phyloP scores from a whole-genome alignment of 2,888 invertebrate genomes.

The Synanthedon myopaeformis region DNA sequence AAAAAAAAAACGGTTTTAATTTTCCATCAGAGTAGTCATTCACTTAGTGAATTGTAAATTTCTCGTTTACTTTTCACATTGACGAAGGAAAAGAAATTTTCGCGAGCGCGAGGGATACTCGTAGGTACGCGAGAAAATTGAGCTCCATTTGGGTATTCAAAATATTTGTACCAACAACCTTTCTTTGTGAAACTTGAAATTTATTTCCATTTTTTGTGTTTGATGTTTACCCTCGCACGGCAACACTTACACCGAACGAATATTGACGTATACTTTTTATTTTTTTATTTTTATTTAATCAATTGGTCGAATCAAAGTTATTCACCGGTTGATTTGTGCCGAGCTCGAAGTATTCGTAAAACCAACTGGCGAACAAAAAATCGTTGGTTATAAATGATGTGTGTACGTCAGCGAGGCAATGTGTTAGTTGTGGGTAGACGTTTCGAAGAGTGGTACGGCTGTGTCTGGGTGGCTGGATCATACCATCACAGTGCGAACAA shows the following conservation, averaged over 20 bases:
- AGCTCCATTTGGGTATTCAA: constrained; percentile 30
- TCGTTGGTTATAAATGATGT: constrained; percentile 41
- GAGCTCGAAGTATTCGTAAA: constrained; percentile 21
- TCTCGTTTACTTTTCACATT: constrained; percentile 31
- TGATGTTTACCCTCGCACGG: background rate
- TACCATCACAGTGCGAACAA: constrained; percentile 21
- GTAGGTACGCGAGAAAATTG: constrained; percentile 40
- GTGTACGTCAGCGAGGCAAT: constrained; percentile 38
- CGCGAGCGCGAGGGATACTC: constrained; percentile 22
- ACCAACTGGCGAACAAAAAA: constrained; percentile 40
- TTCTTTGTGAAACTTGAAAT: constrained; percentile 5
- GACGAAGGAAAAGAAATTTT: constrained; percentile 32
- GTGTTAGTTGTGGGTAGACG: constrained; percentile 15
- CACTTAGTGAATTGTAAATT: constrained; percentile 15
- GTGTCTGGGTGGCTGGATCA: background rate
- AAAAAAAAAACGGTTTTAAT: constrained; percentile 21
- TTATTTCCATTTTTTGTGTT: background rate
- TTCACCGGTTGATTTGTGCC: background rate
- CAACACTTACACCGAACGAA: background rate
- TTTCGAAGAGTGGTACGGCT: constrained; percentile 18
- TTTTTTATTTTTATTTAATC: constrained; percentile 3
- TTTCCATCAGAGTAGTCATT: constrained; percentile 40
- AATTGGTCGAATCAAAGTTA: background rate
- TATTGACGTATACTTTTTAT: constrained; percentile 3
- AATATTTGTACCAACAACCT: constrained; percentile 37